Conservation (phyloP, 2,113 vertebrate species). For the Vidua macroura region DNA sequence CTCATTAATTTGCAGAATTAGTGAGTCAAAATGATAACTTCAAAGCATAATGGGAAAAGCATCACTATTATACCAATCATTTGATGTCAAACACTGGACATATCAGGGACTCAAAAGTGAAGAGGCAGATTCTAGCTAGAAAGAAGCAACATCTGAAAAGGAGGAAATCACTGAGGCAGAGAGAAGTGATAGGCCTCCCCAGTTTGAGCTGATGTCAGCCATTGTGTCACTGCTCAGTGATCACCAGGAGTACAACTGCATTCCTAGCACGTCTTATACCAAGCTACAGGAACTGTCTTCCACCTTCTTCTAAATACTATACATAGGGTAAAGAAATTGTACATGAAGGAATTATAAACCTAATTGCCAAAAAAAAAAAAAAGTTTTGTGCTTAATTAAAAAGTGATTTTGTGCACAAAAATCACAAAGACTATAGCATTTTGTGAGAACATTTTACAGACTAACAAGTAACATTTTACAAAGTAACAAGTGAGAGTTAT, state of each 20-base stretch:
- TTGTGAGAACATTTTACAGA: not conserved
- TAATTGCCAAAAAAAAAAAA: not conserved
- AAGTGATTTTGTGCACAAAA: not conserved
- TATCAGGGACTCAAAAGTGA: not conserved
- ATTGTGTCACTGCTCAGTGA: not conserved
- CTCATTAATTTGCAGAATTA: not conserved
- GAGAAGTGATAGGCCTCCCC: rapidly evolving
- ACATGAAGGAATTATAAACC: not conserved
- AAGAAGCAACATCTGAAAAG: not conserved
- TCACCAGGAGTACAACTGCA: rapidly evolving
- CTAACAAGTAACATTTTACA: not conserved
- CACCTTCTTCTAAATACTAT: not conserved
- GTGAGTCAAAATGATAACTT: not conserved
- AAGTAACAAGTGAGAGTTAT: not conserved
- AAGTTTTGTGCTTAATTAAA: not conserved
- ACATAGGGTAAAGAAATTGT: not conserved
- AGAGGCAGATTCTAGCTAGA: not conserved
- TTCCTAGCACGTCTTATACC: not conserved
- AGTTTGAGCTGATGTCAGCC: rapidly evolving
- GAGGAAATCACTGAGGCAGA: not conserved
- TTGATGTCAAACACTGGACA: not conserved
- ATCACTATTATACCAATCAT: not conserved
- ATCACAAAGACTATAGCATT: not conserved
- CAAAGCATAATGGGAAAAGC: not conserved
- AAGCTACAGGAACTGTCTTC: not conserved